Evolutionary conservation across 2,888 invertebrate species (phyloP), one percentile per base, ranked within the genome.

Genomic region (Saturnia pavonia): DNA sequence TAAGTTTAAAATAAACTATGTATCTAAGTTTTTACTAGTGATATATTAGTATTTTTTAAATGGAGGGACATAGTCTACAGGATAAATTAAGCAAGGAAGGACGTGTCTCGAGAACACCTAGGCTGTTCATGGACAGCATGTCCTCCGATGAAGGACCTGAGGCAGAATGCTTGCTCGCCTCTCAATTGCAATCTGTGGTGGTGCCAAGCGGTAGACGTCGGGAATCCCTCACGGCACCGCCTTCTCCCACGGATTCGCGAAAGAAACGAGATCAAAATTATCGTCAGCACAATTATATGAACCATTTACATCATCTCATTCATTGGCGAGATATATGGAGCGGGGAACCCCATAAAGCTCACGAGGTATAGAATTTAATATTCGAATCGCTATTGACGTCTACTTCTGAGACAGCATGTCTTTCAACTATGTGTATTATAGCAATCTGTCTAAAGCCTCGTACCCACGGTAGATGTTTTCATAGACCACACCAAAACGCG

Each of bases 321-420:
- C 92, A 92, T 81, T 94, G 94, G 94, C 87, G 88, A 77, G 93
- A 93, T 82, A 92, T 92, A 75, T 92, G 93, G 93, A 88, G 90
- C 72, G 92, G 92, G 74, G 93, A 94, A 76, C 91, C 89, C 72
- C 88, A 92, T 75, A 93, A 89, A 82, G 85, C 84, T 75, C 86
- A 93, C 71, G 93, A 94, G 93, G 93, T 94, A 92, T 78, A 82
- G 72, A 76, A 73, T 69, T 65, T 19, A 42, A 69, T 65, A 69
- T 76, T 72, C 22, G 11, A 51, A 54, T 25, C 3, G 42, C 8
- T 51, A 54, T 70, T 42, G n/a, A 22, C 27, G n/a, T 69, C 48
- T 66, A 66, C 40, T 76, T 75, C 69, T 71, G 72, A 71, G 72
- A 72, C 73, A 75, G 80, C 82, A 83, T 82, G 81, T 77, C 75